phyloP scores from a whole-genome alignment of 2,113 vertebrate genomes.

The Solenodon paradoxus region DNA sequence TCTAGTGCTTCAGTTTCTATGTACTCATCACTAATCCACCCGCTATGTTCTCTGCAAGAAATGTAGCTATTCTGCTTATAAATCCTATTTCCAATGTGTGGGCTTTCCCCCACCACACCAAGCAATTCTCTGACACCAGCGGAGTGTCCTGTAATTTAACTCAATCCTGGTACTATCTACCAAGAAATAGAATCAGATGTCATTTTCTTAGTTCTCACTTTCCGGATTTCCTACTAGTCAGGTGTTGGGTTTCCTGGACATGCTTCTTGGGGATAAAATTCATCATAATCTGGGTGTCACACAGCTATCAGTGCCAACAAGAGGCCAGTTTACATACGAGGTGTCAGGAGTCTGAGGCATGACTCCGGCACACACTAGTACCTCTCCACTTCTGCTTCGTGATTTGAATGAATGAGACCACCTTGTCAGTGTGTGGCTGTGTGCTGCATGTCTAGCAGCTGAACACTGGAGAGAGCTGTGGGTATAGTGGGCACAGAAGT shows the following conservation, averaged over 20 bases:
- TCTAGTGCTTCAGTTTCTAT: neutral
- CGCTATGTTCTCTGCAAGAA: neutral
- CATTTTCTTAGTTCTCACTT: neutral
- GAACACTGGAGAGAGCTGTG: neutral
- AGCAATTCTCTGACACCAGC: too few relatives aligned
- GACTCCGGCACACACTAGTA: neutral
- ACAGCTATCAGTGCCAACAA: neutral
- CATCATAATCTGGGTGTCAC: neutral
- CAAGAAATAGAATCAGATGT: too few relatives aligned
- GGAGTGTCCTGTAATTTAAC: too few relatives aligned
- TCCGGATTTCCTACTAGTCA: neutral
- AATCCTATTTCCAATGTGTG: too few relatives aligned
- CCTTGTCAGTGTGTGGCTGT: neutral
- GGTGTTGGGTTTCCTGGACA: neutral
- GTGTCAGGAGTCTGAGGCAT: neutral
- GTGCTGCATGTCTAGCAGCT: neutral
- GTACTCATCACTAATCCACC: neutral
- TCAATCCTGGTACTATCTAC: too few relatives aligned
- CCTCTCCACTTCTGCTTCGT: neutral
- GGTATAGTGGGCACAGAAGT: neutral
- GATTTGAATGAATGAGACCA: neutral
- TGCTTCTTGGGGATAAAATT: neutral
- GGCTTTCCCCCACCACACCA: too few relatives aligned
- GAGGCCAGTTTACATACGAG: neutral
- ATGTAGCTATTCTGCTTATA: neutral